Conservation (phyloP, 2,888 invertebrate genomes). For the Chaitophorus viminalis region DNA sequence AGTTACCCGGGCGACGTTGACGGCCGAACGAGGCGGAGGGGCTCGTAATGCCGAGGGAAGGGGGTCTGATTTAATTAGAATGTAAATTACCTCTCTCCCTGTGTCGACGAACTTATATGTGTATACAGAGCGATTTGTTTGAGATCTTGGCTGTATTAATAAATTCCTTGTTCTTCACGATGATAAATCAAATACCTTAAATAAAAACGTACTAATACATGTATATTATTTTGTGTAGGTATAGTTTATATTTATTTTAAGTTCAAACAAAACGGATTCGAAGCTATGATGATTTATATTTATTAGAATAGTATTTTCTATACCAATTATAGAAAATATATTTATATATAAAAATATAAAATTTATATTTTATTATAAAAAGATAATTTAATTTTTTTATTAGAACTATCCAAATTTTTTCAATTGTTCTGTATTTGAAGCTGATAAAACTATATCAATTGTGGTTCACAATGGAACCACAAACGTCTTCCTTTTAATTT, state of each 20-base stretch:
- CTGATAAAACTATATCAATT: too few relatives aligned
- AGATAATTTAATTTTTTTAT: too few relatives aligned
- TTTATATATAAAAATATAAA: too few relatives aligned
- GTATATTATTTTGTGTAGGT: background rate
- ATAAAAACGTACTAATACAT: background rate
- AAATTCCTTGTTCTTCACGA: background rate
- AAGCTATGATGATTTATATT: background rate
- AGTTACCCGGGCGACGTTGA: constrained; percentile 61
- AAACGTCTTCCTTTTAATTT: too few relatives aligned
- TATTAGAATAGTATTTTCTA: too few relatives aligned
- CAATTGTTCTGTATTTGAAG: too few relatives aligned
- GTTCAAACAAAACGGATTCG: background rate
- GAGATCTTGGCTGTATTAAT: background rate
- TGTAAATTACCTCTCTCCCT: constrained; percentile 58
- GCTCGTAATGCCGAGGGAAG: background rate
- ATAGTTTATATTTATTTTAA: background rate
- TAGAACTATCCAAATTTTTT: too few relatives aligned
- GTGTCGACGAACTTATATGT: constrained; percentile 45
- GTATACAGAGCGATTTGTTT: constrained; percentile 50
- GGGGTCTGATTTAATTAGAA: constrained; percentile 61
- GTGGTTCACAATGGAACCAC: too few relatives aligned
- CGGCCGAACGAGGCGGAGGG: constrained; percentile 24
- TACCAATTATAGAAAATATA: too few relatives aligned
- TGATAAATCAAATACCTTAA: background rate
- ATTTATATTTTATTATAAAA: too few relatives aligned